Base-by-base conservation (phyloP, 1,140 invertebrate species). In the Pseudobourletiella spinata region DNA sequence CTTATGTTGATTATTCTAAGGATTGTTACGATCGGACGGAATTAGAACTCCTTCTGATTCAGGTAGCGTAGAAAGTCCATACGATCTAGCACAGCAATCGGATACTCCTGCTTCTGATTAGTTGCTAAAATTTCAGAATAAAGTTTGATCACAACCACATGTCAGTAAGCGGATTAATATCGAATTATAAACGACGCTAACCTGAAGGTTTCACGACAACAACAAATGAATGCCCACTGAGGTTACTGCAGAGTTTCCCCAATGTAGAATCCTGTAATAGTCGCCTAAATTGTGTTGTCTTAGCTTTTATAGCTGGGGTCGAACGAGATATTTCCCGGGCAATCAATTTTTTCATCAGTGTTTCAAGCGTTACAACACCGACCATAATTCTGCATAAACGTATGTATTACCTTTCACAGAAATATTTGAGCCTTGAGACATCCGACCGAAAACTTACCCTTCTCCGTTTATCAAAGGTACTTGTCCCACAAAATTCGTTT, bases 281-380 rank as follows among this genome's bases (percentile, higher is more conserved):
- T 75, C 84, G 85, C 43, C 84, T 83, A 71, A 85, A 89, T 64
- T 90, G 84, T 69, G 85, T 85, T 61, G 83, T 80, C 1, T 86
- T 75, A 8, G 83, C 80, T 68, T 84, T 84, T 1, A 81, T 75
- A 2, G 88, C 82, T 0, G 76, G 75, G 51, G 88, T 86, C 3
- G 75, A 74, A 0, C 75, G 72, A 42, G 80, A 78, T 1, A 85
- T 78, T 67, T 82, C 80, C 52, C 82, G 78, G 68, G 82, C 83
- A 3, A 89, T 81, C 28, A 94, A 76, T 62, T 83, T 81, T 22
- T 79, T 81, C 72, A 89, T 80, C 30, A 92, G 76, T 57, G 83
- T 82, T 26, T 86, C 82, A 25, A 87, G 76, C 4, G 85, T 86
- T 2, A 89, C 79, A 70, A 91, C 80, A 20, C 91, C 90, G 64